Percentiles rank a stretch among this genome's conserved stretches.
Evolutionary conservation across 2,797 vertebrate species (phyloP).

Genomic region (Gymnoscopelus microlampas): DNA sequence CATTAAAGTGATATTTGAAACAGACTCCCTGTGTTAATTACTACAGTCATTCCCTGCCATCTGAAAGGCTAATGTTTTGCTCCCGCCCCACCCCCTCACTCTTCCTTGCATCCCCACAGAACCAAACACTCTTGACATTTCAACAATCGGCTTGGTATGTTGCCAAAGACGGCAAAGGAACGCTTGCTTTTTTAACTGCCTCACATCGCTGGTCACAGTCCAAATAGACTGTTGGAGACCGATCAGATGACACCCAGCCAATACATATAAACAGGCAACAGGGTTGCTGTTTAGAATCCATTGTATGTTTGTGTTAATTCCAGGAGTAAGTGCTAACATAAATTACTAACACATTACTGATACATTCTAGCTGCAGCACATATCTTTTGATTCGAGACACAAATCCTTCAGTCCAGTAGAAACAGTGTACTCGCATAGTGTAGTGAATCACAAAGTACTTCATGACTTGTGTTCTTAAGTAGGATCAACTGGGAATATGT

Average conservation of each 20-base stretch:
- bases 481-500: not conserved
- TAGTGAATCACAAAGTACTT: no score
- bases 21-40: conserved; percentile 66
- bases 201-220: conserved; percentile 20
- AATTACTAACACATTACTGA: not conserved
- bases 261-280: not conserved
- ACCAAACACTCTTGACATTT: conserved; percentile 66
- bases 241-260: conserved; percentile 29
- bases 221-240: conserved; percentile 29
- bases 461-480: not conserved
- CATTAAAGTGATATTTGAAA: conserved; percentile 80
- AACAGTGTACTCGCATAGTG: no score
- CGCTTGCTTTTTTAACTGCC: conserved; percentile 19
- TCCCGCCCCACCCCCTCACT: conserved; percentile 38
- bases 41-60: conserved; percentile 57
- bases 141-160: conserved; percentile 63
- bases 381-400: no score
- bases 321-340: not conserved
- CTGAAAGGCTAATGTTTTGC: conserved; percentile 63
- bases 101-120: conserved; percentile 24
- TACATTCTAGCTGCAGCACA: not conserved
- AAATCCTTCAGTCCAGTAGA: no score
- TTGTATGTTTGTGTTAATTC: conserved; percentile 3
- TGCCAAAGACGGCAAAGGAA: conserved; percentile 36
- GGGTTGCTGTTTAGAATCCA: not conserved